Conservation (phyloP, 1,140 invertebrate genomes). For the Periplaneta americana region DNA sequence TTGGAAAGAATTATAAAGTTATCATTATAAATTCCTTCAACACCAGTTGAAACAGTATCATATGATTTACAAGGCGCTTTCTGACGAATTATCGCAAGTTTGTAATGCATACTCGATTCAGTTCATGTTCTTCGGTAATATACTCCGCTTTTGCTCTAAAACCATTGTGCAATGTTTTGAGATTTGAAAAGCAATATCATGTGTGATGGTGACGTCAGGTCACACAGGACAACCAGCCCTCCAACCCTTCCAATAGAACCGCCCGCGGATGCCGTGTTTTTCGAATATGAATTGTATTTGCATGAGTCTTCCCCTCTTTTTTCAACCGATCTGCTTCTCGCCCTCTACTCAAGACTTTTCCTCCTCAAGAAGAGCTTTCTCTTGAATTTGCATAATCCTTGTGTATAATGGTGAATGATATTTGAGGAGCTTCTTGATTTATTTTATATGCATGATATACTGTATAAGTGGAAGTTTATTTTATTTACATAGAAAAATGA, state of each 20-base stretch:
- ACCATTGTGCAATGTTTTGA: background rate
- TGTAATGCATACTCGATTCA: too few species aligned
- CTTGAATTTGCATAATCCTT: background rate
- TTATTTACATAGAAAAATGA: background rate
- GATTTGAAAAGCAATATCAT: background rate
- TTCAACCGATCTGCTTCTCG: background rate
- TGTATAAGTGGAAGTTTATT: background rate
- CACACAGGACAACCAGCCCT: background rate
- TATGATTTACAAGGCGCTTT: too few species aligned
- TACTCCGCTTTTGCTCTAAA: background rate
- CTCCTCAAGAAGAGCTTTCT: background rate
- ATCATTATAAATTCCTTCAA: too few species aligned
- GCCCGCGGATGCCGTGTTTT: background rate
- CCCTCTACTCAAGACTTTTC: background rate
- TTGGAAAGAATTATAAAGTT: too few species aligned
- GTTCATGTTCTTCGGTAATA: too few species aligned
- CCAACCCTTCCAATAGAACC: background rate
- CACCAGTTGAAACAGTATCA: too few species aligned
- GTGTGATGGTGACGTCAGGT: background rate
- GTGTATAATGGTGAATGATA: background rate
- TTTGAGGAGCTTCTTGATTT: background rate
- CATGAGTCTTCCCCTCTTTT: too few species aligned
- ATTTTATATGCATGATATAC: background rate
- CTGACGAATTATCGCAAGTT: too few species aligned
- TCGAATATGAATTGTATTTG: background rate